Percentiles rank a stretch among this genome's conserved stretches.
These are phyloP conservation scores for Cyclopterus lumpus DNA, from an alignment of 2,797 vertebrate genomes.

Conservation along the genomic window DNA sequence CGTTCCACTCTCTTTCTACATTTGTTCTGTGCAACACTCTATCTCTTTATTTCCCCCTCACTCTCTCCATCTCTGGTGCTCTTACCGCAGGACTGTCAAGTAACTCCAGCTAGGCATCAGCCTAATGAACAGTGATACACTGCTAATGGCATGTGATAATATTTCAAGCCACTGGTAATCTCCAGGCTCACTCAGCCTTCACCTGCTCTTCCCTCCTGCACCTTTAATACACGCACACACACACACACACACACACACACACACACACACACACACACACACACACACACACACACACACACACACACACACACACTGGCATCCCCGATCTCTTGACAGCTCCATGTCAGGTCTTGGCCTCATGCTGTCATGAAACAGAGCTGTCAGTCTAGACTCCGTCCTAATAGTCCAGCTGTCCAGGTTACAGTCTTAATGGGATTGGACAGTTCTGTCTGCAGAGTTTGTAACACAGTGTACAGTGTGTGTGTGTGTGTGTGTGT, in stretches of 20 bases:
- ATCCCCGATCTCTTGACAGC: slow-evolving; percentile 48
- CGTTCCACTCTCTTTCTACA: slow-evolving; percentile 25
- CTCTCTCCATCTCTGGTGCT: slow-evolving; percentile 30
- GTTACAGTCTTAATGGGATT: slow-evolving; percentile 60
- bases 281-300: slow-evolving; percentile 13
- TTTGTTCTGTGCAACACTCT: slow-evolving; percentile 19
- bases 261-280: slow-evolving; percentile 6
- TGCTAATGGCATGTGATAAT: slow-evolving; percentile 82
- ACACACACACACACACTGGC: slow-evolving; percentile 8
- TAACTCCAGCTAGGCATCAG: slow-evolving; percentile 63
- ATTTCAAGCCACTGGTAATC: slow-evolving; percentile 78
- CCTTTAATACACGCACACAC: slow-evolving; percentile 19
- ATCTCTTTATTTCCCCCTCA: slow-evolving; percentile 1
- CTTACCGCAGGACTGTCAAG: slow-evolving; percentile 56
- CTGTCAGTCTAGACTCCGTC: slow-evolving; percentile 49
- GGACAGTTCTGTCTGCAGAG: slow-evolving; percentile 57
- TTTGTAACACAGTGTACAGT: slow-evolving; percentile 11
- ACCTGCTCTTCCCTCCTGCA: slow-evolving; percentile 63
- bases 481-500: background rate
- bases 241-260: slow-evolving; percentile 14
- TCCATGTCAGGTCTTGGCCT: slow-evolving; percentile 66
- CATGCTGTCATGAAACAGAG: slow-evolving; percentile 63
- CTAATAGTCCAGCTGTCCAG: slow-evolving; percentile 58
- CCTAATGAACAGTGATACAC: slow-evolving; percentile 80
- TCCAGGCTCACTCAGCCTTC: slow-evolving; percentile 69